A percentile compares a stretch with the other conserved stretches of the same genome.
Evolutionary conservation across 2,797 vertebrate species (phyloP).

Genomic region (Menidia menidia): DNA sequence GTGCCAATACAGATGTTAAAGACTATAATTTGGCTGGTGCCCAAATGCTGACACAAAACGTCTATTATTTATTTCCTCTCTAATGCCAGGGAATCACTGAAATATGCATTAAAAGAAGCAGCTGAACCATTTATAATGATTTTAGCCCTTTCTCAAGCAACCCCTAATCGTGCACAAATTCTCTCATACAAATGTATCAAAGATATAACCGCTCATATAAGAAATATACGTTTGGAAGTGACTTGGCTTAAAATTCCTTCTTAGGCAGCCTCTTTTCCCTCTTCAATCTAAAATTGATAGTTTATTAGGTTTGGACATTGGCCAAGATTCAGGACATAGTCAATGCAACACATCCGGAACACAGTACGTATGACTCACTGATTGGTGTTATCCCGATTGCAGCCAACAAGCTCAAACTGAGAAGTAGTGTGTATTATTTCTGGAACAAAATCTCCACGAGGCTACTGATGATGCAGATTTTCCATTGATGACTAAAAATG

Average conservation of each 20-base stretch:
- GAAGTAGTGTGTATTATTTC: too few species aligned
- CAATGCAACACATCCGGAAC: not conserved
- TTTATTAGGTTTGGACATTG: too few species aligned
- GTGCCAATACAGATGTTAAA: not conserved
- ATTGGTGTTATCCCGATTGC: too few species aligned
- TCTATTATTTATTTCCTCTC: not conserved
- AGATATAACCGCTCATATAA: not conserved
- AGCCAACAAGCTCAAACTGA: too few species aligned
- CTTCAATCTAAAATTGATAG: too few species aligned
- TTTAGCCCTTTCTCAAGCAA: not conserved
- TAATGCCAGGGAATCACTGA: not conserved
- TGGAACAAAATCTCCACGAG: too few species aligned
- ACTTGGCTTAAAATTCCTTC: too few species aligned
- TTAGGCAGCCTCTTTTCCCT: too few species aligned
- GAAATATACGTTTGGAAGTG: not conserved
- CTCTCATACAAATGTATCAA: not conserved
- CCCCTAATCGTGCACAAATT: not conserved
- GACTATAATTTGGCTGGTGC: not conserved
- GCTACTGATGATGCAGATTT: too few species aligned
- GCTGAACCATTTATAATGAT: not conserved
- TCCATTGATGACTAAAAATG: too few species aligned
- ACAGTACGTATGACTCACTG: too few species aligned
- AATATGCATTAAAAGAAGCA: not conserved
- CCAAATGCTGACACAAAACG: not conserved
- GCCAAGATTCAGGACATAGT: not conserved